These are phyloP conservation scores for Psittacula cyanocephala DNA, from an alignment of 2,113 vertebrate species.

Conservation along the genomic window DNA sequence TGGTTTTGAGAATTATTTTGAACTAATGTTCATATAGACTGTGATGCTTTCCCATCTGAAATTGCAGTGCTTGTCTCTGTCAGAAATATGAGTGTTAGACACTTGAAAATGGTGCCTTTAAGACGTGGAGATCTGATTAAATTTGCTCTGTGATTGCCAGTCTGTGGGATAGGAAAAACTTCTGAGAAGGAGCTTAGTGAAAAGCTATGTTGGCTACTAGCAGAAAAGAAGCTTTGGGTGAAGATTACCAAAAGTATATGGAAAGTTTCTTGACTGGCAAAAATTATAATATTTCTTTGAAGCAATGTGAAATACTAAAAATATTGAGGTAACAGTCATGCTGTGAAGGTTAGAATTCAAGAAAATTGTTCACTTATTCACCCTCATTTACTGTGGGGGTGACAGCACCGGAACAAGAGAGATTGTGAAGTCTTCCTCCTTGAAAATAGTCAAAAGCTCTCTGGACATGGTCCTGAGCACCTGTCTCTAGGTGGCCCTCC, in stretches of 20 bases:
- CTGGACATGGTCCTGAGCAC: background rate
- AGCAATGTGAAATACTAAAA: background rate
- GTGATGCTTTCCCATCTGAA: background rate
- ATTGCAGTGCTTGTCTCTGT: background rate
- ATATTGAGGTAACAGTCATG: background rate
- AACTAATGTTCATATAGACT: background rate
- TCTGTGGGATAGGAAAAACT: background rate
- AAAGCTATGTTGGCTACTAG: background rate
- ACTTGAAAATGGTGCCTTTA: background rate
- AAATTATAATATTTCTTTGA: background rate
- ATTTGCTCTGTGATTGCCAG: background rate
- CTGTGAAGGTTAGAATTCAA: background rate
- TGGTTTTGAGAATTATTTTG: background rate
- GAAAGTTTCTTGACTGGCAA: background rate
- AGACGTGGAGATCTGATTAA: background rate
- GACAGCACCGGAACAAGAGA: background rate
- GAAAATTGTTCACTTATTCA: background rate
- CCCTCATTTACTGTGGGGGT: background rate
- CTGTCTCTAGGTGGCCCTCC: background rate
- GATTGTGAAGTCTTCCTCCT: background rate
- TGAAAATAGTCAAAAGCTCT: background rate
- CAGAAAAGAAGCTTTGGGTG: background rate
- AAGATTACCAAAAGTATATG: background rate
- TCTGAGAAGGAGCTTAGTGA: background rate
- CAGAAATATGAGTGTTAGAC: background rate